Evolutionary conservation across 1,140 invertebrate species (phyloP).

Genomic region (Formica exsecta): DNA sequence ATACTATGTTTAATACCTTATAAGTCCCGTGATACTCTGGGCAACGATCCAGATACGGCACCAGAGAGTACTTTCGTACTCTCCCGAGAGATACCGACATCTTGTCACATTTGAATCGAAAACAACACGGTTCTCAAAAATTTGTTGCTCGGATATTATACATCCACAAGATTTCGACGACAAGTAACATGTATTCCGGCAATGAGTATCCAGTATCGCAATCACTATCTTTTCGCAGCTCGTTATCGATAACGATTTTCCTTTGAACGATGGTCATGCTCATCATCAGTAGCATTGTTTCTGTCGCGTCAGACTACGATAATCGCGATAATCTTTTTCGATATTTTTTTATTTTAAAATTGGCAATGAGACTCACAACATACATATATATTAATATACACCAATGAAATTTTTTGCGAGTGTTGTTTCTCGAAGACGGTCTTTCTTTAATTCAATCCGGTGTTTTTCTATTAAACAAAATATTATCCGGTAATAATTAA

Average conservation of each 20-base stretch:
- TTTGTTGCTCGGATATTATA: neutral
- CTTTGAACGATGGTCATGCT: constrained; percentile 8
- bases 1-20: constrained; percentile 68
- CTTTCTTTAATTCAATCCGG: neutral
- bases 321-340: neutral
- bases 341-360: neutral
- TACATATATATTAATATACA: no score
- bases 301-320: neutral
- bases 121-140: neutral
- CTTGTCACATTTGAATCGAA: neutral
- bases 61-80: constrained; percentile 78
- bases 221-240: constrained; percentile 7
- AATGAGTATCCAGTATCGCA: neutral
- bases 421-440: neutral
- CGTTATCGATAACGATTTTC: constrained; percentile 32
- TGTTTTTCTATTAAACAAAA: no score
- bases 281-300: neutral
- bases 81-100: constrained; percentile 67
- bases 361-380: no score
- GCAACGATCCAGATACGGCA: constrained; percentile 78
- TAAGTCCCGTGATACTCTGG: constrained; percentile 78
- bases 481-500: neutral
- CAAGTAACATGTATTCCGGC: constrained; percentile 37
- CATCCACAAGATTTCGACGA: constrained; percentile 45
- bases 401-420: neutral